A percentile compares a stretch with the other conserved stretches of the same genome.
phyloP scores from a whole-genome alignment of 2,113 vertebrate genomes.

The Colistium nudipinnis region DNA sequence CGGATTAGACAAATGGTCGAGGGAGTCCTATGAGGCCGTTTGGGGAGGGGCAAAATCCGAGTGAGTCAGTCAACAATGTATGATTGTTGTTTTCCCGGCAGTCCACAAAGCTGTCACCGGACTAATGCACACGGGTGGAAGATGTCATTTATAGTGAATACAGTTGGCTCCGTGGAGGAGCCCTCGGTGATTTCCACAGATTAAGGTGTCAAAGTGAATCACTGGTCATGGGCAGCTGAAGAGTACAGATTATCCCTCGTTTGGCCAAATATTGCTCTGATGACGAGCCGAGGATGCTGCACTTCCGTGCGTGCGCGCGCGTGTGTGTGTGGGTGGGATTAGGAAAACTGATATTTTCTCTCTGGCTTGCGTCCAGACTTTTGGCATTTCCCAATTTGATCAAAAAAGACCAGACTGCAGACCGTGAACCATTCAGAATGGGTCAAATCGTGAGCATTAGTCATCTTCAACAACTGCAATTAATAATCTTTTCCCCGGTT shows the following conservation, averaged over 20 bases:
- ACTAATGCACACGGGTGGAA: constrained; percentile 72
- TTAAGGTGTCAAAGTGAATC: constrained; percentile 77
- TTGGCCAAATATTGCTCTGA: constrained; percentile 45
- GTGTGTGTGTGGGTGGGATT: constrained; percentile 20
- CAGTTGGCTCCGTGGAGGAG: constrained; percentile 64
- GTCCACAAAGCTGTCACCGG: constrained; percentile 71
- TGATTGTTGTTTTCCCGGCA: constrained; percentile 74
- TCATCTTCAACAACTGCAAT: constrained; percentile 20
- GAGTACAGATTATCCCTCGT: constrained; percentile 63
- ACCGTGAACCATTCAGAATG: constrained; percentile 35
- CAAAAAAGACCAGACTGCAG: constrained; percentile 18
- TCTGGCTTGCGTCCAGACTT: constrained; percentile 8
- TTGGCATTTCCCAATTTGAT: constrained; percentile 54
- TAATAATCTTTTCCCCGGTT: constrained; percentile 19
- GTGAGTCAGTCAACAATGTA: constrained; percentile 65
- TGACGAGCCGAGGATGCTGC: constrained; percentile 39
- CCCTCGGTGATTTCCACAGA: constrained; percentile 73
- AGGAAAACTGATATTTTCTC: constrained; percentile 33
- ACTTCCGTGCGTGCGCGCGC: constrained; percentile 10
- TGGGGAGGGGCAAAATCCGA: constrained; percentile 60
- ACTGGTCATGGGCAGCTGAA: constrained; percentile 65
- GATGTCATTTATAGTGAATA: constrained; percentile 79
- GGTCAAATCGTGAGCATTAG: too few species aligned
- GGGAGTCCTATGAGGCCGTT: constrained; percentile 54
- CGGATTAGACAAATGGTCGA: constrained; percentile 34